Base-by-base conservation (phyloP, 64 coral and sea anemone species). In the Acropora tenuis region DNA sequence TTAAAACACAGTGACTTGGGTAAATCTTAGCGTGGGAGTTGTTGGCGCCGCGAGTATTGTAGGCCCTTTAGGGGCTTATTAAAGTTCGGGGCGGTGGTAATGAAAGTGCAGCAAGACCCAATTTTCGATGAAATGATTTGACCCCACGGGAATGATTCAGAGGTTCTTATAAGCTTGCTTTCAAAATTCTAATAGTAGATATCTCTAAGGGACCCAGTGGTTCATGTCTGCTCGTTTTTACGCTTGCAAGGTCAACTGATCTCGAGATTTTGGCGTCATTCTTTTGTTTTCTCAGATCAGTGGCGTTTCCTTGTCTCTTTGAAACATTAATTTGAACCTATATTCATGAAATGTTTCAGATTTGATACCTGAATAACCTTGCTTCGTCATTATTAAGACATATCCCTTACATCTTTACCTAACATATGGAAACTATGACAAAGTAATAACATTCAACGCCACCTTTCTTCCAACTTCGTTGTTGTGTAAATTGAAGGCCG, bases 401-500 rank as follows among this genome's bases (percentile, higher is more conserved):
- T 0, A 12, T 63, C 3, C 60, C 13, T 63, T 13, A 63, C 3
- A 63, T 1, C 13, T 63, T 13, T 63, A 15, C 60, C 16, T 15
- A 13, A 63, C 16, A 8, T 2, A 10, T 63, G 60, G 16, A 63
- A 63, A 63, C 13, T 0, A 10, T 11, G 11, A 63, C 6, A 8
- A 47, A 49, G 53, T 4, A 42, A 61, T 83, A 9, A 17, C 60
- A 86, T 45, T 49, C 1, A 20, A 44, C 1, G 74, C 43, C 42
- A 96, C 95, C 91, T 93, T 84, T 76, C 95, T 92, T 78, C 95
- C 95, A 13, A 93, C 77, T 19, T 93, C 91, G 68, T 96, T 96
- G 69, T 96, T 96, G 44, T 96, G 95, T 8, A 63, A 41, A 60
- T 89, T 97, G 13, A 97, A 63, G 12, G 46, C 46, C 1, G 58